A percentile compares a stretch with the other conserved stretches of the same genome.
Evolutionary conservation across 2,888 invertebrate species (phyloP).

Genomic region (Tiliacea aurago): DNA sequence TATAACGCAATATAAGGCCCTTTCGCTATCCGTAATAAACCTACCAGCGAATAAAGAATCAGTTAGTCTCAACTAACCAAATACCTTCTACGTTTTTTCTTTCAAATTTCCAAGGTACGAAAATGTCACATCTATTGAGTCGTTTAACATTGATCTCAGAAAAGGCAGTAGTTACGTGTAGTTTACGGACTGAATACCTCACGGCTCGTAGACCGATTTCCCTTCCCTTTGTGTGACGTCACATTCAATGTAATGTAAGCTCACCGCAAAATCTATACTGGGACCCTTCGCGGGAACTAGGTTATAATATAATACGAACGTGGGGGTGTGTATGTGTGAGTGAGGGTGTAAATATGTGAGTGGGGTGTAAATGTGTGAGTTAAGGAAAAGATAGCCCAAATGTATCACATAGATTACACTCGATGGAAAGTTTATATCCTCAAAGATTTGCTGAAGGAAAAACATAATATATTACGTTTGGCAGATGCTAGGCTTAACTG

Average conservation of each 20-base stretch:
- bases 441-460: constrained; percentile 19
- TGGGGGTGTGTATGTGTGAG: constrained; percentile 1
- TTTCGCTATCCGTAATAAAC: neutral
- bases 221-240: constrained; percentile 60
- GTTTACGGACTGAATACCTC: constrained; percentile 51
- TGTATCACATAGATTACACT: constrained; percentile 36
- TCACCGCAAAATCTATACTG: constrained; percentile 55
- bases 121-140: constrained; percentile 24
- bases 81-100: neutral
- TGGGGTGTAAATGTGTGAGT: constrained; percentile 25
- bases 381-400: constrained; percentile 39
- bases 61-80: neutral
- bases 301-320: constrained; percentile 43
- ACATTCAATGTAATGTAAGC: constrained; percentile 55
- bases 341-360: constrained; percentile 9
- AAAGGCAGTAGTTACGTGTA: constrained; percentile 46
- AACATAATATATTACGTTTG: constrained; percentile 8
- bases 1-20: neutral
- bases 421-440: constrained; percentile 42
- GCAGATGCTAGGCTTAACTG: constrained; percentile 13
- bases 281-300: constrained; percentile 42
- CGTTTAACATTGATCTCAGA: constrained; percentile 48
- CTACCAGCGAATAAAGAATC: neutral
- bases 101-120: neutral
- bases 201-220: constrained; percentile 65